A percentile compares a stretch with the other conserved stretches of the same genome.
Conservation (phyloP, 2,113 vertebrate genomes). For the Delphinapterus leucas region DNA sequence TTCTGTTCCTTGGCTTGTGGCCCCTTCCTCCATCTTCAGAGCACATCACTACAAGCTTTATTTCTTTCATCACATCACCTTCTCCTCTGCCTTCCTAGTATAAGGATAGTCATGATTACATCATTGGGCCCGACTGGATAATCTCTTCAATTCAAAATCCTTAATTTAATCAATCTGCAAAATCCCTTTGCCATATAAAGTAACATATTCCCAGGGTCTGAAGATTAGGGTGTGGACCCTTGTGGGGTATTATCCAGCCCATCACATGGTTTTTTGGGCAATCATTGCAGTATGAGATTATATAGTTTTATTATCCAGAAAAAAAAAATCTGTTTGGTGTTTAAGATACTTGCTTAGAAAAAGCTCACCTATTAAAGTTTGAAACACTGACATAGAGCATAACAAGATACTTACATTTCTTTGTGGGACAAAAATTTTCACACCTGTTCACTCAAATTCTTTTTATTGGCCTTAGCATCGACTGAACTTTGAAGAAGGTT, state of each 20-base stretch:
- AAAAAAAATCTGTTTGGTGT: neutral
- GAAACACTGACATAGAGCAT: neutral
- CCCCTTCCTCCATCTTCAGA: neutral
- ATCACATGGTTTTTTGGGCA: neutral
- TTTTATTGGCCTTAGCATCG: neutral
- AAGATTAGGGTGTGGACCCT: neutral
- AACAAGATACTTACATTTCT: neutral
- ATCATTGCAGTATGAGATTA: neutral
- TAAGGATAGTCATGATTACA: neutral
- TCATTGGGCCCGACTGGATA: neutral
- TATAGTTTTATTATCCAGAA: neutral
- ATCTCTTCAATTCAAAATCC: neutral
- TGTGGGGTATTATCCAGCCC: neutral
- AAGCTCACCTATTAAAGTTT: neutral
- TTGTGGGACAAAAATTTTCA: neutral
- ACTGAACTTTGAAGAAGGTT: slow-evolving; percentile 21
- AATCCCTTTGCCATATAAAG: neutral
- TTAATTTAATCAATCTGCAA: neutral
- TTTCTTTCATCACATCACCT: neutral
- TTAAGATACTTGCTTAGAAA: slow-evolving; percentile 14
- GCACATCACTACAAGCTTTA: neutral
- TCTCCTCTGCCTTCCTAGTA: neutral
- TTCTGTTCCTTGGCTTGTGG: neutral
- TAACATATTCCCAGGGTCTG: neutral
- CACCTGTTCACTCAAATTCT: neutral